Conservation (phyloP, 1,140 invertebrate genomes). For the Drosophila ironensis region DNA sequence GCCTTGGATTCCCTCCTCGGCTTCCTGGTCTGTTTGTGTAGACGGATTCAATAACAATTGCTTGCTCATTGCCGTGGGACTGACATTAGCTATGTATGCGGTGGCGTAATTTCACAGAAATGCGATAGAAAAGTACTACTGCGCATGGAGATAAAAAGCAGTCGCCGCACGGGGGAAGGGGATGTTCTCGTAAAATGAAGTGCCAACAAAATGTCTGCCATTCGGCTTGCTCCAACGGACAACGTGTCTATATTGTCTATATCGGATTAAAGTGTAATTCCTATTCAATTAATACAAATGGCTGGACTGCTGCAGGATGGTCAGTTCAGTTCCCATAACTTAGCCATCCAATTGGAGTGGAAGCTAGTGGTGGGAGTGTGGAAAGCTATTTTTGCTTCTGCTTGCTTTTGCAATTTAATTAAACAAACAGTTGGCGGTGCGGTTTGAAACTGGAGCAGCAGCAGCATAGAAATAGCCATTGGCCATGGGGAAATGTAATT, state of each 20-base stretch:
- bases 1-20: neutral
- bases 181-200: conserved; percentile 69
- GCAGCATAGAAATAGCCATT: conserved; percentile 21
- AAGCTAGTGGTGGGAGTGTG: neutral
- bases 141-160: conserved; percentile 49
- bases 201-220: conserved; percentile 61
- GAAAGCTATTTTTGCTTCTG: conserved; percentile 7
- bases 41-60: conserved; percentile 62
- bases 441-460: conserved; percentile 41
- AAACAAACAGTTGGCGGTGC: conserved; percentile 69
- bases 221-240: conserved; percentile 15
- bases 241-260: conserved; percentile 44
- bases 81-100: conserved; percentile 29
- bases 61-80: conserved; percentile 11
- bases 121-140: conserved; percentile 57
- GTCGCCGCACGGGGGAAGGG: conserved; percentile 2
- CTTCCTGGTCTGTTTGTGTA: conserved; percentile 17
- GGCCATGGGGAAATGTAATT: conserved; percentile 70
- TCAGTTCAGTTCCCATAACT: conserved; percentile 48
- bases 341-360: neutral
- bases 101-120: conserved; percentile 51
- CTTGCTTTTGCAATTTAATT: conserved; percentile 71
- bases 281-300: conserved; percentile 73
- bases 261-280: conserved; percentile 62
- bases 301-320: conserved; percentile 28